Base-by-base conservation (phyloP, 2,888 invertebrate species). In the Platypus cylindrus region DNA sequence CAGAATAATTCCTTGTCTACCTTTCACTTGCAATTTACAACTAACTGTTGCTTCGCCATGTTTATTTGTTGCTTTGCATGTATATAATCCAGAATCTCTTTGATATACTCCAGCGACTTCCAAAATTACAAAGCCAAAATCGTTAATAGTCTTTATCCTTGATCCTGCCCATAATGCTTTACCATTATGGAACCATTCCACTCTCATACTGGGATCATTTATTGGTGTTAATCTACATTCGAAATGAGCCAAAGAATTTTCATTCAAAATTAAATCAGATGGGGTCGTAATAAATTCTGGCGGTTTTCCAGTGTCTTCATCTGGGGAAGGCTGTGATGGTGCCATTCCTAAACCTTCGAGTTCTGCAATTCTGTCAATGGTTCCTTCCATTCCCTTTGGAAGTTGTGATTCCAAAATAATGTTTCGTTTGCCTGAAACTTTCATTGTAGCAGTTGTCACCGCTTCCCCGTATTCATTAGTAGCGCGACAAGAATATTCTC, bases 141-240 rank as follows among this genome's bases (percentile, higher is more conserved):
- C 95, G 54, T 91, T 89, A 48, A 93, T 90, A 0, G 94, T 93
- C 63, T 94, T 94, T 47, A 93, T 82, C 55, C 93, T 76, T 3
- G 89, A 89, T 40, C 91, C 89, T 36, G 87, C 82, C 59, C 84
- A 73, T 40, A 97, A 71, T 3, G 91, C 80, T 61, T 91, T 85
- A 26, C 93, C 95, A 59, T 98, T 93, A 55, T 93, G 93, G 75
- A 77, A 95, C 95, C 95, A 97, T 64, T 95, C 94, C 8, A 93
- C 89, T 47, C 85, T 71, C 82, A 93, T 85, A 54, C 86, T 87
- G 3, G 87, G 83, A 60, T 93, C 93, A 53, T 89, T 89, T 11
- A 90, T 75, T 12, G 91, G 93, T 45, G 79, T 75, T 37, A 91
- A 65, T 36, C 86, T 76, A 53, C 90, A 90, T 63, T 94, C 91